phyloP scores from a whole-genome alignment of 1,140 invertebrate genomes.

The Papilio helenus region DNA sequence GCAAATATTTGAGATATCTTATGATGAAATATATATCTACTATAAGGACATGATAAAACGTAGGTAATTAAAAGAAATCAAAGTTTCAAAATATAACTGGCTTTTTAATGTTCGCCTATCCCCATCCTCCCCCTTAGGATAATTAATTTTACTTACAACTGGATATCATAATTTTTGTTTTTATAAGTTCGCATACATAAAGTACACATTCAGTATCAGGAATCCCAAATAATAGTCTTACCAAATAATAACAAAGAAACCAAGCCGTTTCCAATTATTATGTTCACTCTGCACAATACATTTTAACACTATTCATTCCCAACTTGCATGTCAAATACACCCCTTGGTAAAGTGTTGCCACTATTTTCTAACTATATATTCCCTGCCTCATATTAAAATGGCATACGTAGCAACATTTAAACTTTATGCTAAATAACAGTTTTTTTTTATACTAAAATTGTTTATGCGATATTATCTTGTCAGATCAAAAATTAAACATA shows the following conservation, averaged over 20 bases:
- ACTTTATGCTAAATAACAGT: neutral
- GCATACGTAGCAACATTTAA: slow-evolving; percentile 14
- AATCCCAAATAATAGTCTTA: slow-evolving; percentile 61
- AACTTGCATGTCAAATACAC: slow-evolving; percentile 47
- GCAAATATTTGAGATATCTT: slow-evolving; percentile 84
- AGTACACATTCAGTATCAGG: slow-evolving; percentile 33
- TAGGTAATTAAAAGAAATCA: slow-evolving; percentile 84
- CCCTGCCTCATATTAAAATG: neutral
- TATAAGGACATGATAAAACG: slow-evolving; percentile 84
- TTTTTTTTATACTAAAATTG: no score
- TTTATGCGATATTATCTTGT: no score
- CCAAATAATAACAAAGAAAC: slow-evolving; percentile 45
- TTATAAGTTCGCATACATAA: slow-evolving; percentile 63
- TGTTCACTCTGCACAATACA: slow-evolving; percentile 40
- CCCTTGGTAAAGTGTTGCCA: slow-evolving; percentile 49
- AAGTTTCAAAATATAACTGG: slow-evolving; percentile 81
- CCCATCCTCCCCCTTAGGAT: slow-evolving; percentile 55
- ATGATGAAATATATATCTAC: slow-evolving; percentile 84
- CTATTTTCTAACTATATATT: slow-evolving; percentile 26
- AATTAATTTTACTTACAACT: slow-evolving; percentile 41
- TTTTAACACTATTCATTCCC: slow-evolving; percentile 36
- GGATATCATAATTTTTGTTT: slow-evolving; percentile 81
- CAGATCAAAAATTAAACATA: neutral
- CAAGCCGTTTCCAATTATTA: slow-evolving; percentile 64
- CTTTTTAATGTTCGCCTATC: slow-evolving; percentile 78